Percentiles rank a stretch among this genome's conserved stretches.
These are phyloP conservation scores for Cryptoprocta ferox DNA, from an alignment of 2,797 vertebrate species.

Conservation along the genomic window DNA sequence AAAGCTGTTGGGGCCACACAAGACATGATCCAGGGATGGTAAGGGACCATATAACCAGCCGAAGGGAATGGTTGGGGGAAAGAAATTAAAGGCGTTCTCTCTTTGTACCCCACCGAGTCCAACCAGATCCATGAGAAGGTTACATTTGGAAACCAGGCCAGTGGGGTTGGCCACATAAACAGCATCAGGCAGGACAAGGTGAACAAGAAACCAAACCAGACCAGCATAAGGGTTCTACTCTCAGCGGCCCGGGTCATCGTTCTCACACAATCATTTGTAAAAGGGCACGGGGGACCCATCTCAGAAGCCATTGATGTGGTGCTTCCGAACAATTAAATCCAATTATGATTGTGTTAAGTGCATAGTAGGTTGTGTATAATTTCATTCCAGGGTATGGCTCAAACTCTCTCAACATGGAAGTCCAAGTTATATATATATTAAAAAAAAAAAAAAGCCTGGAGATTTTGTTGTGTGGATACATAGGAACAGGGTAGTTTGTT, in stretches of 20 bases:
- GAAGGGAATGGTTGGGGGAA: not conserved
- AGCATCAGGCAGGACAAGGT: not conserved
- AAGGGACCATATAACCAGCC: not conserved
- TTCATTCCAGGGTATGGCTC: not conserved
- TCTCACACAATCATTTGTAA: not conserved
- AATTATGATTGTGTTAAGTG: not conserved
- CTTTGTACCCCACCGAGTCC: not conserved
- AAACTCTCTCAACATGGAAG: slow-evolving; percentile 23
- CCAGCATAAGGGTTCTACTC: not conserved
- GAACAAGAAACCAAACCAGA: not conserved
- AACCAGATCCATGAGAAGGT: not conserved
- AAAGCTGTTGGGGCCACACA: not conserved
- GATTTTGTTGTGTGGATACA: not conserved
- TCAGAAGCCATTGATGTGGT: not conserved
- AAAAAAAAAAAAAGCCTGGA: not conserved
- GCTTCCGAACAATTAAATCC: not conserved
- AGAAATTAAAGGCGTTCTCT: not conserved
- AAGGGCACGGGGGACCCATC: not conserved
- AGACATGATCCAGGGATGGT: not conserved
- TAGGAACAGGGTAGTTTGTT: not conserved
- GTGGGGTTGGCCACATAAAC: not conserved
- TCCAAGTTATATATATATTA: not conserved
- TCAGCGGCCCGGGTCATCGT: not conserved
- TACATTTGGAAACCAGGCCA: not conserved
- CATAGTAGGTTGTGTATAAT: not conserved